Evolutionary conservation across 1,140 invertebrate genomes (phyloP), one percentile per base, ranked within the genome.

Genomic region (Portunus trituberculatus): DNA sequence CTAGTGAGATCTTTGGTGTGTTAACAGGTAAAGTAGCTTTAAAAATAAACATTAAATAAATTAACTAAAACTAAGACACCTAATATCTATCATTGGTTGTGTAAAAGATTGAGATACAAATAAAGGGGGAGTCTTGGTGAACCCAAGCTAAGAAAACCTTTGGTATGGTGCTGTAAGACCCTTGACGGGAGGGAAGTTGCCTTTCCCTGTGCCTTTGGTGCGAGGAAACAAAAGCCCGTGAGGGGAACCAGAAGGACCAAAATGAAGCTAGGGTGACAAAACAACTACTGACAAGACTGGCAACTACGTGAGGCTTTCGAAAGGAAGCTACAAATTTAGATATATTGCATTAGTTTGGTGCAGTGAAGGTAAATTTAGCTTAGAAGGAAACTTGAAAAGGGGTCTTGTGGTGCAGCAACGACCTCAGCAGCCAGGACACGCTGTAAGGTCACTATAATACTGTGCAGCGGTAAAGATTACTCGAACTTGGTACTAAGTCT

Each of bases 1-100:
- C 45, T 89, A 67, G 0, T 94, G 93, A 94, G 88, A 91, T 94
- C 93, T 94, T 94, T 94, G 93, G 93, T 93, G 84, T 59, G 83
- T 59, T 39, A 86, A 88, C 39, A 90, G 87, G 20, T 8, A 46
- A 76, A 76, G 59, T 20, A 14, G 28, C 32, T 31, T n/a, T 6
- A 32, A n/a, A 52, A 10, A 48, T 16, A 20, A 87, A 52, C 25
- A 48, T 82, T 32, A 31, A 90, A 25, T 82, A 14, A 16, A 31
- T 83, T 0, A 89, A 83, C 28, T 45, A n/a, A 59, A 45, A n/a
- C 45, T 29, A 32, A 90, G 88, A 29, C 39, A 29, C 39, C 0
- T 28, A 90, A 28, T 16, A 16, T 46, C 14, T 90, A 25, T 20
- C 6, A 25, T 76, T 76, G 20, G 67, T 76, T 76, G 6, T 76